Percentiles rank a stretch among this genome's conserved stretches.
Conservation (phyloP, 2,888 invertebrate genomes). For the Diarsia dahlii region DNA sequence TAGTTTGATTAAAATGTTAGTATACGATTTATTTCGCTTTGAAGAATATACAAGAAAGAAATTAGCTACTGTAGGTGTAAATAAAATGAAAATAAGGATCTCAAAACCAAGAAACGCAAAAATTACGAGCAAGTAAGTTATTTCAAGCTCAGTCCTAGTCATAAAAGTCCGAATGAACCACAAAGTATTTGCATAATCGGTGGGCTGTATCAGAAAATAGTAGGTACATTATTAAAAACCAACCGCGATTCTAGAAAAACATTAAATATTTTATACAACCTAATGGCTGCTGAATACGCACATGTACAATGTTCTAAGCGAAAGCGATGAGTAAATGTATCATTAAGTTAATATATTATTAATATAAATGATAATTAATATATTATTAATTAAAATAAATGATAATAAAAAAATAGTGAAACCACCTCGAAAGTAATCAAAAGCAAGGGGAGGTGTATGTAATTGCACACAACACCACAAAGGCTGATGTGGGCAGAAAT, state of each 20-base stretch:
- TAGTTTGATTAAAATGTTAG: neutral
- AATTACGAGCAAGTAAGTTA: neutral
- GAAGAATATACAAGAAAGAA: neutral
- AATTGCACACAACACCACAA: conserved; percentile 82
- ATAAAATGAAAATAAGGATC: neutral
- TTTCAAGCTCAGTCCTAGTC: neutral
- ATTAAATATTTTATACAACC: conserved; percentile 42
- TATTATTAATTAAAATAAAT: conserved; percentile 79
- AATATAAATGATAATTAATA: conserved; percentile 76
- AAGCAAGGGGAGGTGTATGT: conserved; percentile 75
- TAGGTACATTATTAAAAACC: conserved; percentile 13
- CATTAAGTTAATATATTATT: conserved; percentile 80
- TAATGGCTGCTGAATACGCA: conserved; percentile 24
- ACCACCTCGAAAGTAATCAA: conserved; percentile 77
- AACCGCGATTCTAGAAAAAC: conserved; percentile 36
- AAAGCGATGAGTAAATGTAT: conserved; percentile 66
- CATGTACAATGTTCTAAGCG: conserved; percentile 23
- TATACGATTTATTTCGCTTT: neutral
- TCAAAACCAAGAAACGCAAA: neutral
- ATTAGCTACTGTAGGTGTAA: neutral
- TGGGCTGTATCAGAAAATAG: conserved; percentile 10
- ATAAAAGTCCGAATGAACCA: conserved; percentile 1
- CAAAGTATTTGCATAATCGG: conserved; percentile 6
- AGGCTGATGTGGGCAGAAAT: conserved; percentile 79
- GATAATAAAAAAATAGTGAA: conserved; percentile 68